phyloP scores from a whole-genome alignment of 2,113 vertebrate species.

The Saguinus imperator region DNA sequence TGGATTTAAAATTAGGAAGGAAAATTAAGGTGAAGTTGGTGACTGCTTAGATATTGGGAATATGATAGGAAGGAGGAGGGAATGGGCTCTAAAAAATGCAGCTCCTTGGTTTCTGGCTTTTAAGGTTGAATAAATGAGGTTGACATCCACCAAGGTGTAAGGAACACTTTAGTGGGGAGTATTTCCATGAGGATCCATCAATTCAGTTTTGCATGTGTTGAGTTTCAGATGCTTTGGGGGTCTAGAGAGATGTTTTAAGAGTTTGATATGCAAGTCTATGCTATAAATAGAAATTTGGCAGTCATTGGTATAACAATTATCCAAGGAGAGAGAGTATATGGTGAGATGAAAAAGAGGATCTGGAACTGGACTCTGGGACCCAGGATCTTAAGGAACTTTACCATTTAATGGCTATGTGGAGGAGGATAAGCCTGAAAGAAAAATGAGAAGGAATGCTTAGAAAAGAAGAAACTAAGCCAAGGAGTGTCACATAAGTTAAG shows the following conservation, averaged over 20 bases:
- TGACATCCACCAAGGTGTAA: background rate
- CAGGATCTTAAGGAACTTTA: background rate
- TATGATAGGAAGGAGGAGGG: background rate
- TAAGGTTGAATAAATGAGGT: background rate
- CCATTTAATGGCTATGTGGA: background rate
- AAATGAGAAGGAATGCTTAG: background rate
- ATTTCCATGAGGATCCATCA: background rate
- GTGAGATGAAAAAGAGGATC: background rate
- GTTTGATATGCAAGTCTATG: background rate
- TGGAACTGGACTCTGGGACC: background rate
- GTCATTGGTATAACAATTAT: background rate
- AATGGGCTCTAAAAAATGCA: background rate
- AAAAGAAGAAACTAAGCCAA: background rate
- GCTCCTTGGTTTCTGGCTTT: background rate
- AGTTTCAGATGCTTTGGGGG: background rate
- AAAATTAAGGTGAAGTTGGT: background rate
- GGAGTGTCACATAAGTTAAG: background rate
- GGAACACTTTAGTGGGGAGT: background rate
- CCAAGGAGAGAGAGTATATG: background rate
- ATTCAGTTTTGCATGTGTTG: background rate
- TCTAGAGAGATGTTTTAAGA: slow-evolving; percentile 20
- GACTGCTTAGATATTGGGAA: background rate
- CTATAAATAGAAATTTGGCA: background rate
- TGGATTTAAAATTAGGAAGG: background rate
- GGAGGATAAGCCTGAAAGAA: background rate